phyloP scores from a whole-genome alignment of 1,140 invertebrate genomes.

The Palaemon carinicauda region DNA sequence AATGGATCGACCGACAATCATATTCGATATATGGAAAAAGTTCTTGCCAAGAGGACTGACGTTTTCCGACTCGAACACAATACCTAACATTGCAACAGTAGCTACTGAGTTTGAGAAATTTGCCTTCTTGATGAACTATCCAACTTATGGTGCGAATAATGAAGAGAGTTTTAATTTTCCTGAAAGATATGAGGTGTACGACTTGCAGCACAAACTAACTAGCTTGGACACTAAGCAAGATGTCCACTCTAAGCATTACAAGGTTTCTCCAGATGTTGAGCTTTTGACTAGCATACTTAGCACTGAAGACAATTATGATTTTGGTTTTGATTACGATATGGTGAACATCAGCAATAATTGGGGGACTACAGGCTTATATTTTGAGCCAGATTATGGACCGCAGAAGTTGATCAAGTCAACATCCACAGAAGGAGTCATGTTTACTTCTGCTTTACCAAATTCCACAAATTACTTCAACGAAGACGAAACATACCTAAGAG shows the following conservation, averaged over 20 bases:
- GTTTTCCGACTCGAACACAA: background rate
- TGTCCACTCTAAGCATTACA: no score
- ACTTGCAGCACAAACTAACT: no score
- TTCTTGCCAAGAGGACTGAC: background rate
- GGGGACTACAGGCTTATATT: background rate
- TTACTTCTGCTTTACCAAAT: background rate
- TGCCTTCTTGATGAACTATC: background rate
- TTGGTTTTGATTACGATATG: background rate
- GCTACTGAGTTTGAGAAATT: background rate
- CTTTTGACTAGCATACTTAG: no score
- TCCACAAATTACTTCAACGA: no score
- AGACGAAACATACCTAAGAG: no score
- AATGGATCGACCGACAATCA: background rate
- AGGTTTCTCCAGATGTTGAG: no score
- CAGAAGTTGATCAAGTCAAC: background rate
- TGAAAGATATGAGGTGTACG: no score
- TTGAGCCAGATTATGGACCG: slow-evolving; percentile 5
- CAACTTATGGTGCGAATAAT: background rate
- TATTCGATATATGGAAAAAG: slow-evolving; percentile 28
- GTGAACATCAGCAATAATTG: background rate
- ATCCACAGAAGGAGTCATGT: background rate
- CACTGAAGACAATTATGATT: no score
- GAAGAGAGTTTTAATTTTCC: no score
- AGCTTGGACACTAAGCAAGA: no score
- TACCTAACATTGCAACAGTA: background rate